Evolutionary conservation across 1,140 invertebrate genomes (phyloP).

Genomic region (Bombus waltoni): DNA sequence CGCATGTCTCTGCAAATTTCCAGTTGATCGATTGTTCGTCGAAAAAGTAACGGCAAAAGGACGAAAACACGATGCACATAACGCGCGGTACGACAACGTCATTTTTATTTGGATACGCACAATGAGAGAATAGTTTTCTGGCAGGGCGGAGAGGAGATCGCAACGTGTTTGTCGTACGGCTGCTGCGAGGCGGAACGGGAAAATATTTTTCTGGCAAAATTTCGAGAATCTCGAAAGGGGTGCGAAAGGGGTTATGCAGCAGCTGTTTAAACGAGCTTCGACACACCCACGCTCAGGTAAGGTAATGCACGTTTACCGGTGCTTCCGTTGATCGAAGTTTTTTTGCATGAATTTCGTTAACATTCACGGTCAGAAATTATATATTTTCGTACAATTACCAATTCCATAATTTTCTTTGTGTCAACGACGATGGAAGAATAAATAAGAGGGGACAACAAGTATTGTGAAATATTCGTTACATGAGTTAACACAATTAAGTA

Average conservation of each 20-base stretch:
- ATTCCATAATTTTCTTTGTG: accelerated
- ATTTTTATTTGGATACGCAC: neutral
- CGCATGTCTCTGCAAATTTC: too few relatives aligned
- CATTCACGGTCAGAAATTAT: too few relatives aligned
- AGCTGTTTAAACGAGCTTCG: constrained; percentile 51
- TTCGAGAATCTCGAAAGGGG: constrained; percentile 24
- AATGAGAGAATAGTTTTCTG: neutral
- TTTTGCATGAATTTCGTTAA: neutral
- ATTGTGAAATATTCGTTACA: too few relatives aligned
- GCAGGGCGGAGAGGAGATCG: neutral
- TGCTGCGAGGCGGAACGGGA: constrained; percentile 38
- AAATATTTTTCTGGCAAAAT: constrained; percentile 56
- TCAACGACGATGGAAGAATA: accelerated
- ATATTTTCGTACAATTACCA: too few relatives aligned
- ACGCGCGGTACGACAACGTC: neutral
- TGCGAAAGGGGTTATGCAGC: constrained; percentile 48
- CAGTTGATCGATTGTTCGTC: too few relatives aligned
- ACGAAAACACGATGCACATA: too few relatives aligned
- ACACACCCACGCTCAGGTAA: constrained; percentile 47
- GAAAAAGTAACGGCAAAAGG: too few relatives aligned
- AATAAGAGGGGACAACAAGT: too few relatives aligned
- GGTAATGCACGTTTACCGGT: neutral
- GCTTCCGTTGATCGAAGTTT: neutral
- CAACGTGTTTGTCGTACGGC: constrained; percentile 20
- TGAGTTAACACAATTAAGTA: accelerated